These are phyloP conservation scores for Alca torda DNA, from an alignment of 2,797 vertebrate species.

Conservation along the genomic window DNA sequence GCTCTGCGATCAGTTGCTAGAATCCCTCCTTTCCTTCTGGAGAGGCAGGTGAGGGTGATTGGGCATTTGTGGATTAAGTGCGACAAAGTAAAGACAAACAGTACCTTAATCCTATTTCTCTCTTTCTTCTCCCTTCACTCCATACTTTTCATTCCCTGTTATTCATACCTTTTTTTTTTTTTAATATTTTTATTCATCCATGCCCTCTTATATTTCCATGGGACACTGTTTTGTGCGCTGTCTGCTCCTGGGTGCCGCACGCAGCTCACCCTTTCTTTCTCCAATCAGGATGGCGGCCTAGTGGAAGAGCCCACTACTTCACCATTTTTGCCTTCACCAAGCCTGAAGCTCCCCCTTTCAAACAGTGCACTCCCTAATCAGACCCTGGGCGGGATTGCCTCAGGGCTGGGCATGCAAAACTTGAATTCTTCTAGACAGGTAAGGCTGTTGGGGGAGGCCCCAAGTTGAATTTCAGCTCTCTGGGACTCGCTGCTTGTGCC, in stretches of 20 bases:
- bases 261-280: conserved; percentile 80
- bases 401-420: conserved; percentile 98
- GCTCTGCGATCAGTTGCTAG: not conserved
- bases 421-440: conserved; percentile 99
- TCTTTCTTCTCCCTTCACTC: conserved; percentile 71
- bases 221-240: conserved; percentile 63
- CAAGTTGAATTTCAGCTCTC: not conserved
- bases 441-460: conserved; percentile 58
- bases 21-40: not conserved
- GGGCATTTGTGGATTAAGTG: not conserved
- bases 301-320: conserved; percentile 95
- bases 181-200: conserved; percentile 47
- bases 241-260: conserved; percentile 54
- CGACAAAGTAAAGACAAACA: not conserved
- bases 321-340: conserved; percentile 99
- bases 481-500: not conserved
- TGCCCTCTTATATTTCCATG: conserved; percentile 38
- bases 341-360: conserved; percentile 97
- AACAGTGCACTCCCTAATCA: conserved; percentile 97
- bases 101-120: conserved; percentile 69
- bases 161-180: conserved; percentile 29
- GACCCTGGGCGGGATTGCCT: conserved; percentile 94
- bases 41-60: not conserved
- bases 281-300: conserved; percentile 91
- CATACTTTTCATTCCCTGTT: conserved; percentile 60